Evolutionary conservation across 2,797 vertebrate species (phyloP), one percentile per base, ranked within the genome.

Genomic region (Taenioides sp.): DNA sequence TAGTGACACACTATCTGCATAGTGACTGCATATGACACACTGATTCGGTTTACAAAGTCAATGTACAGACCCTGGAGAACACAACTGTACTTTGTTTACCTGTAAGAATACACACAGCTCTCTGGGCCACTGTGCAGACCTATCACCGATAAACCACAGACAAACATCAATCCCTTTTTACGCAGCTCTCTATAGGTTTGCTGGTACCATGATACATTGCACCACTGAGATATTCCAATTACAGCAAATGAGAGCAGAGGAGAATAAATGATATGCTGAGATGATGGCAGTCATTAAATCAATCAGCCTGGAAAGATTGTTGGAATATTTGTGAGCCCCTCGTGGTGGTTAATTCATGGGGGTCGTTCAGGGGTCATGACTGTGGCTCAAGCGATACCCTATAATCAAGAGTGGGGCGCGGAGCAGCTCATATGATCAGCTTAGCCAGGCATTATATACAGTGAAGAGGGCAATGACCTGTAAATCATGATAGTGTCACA

Each of bases 291-390:
- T 52, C 76, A 65, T 84, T 88, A 87, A 92, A 92, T 92, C 83
- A 89, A 83, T 81, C 82, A 87, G 78, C 40, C 65, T 16, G 9
- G 76, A 76, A 73, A 82, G 82, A 90, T 85, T 60, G 31, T 88
- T 84, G 78, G 79, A 89, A 40, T 22, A 82, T 88, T 82, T 74
- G 73, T 34, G 16, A 86, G 76, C 77, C 66, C n/a, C 76, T 80
- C 74, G 61, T 86, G 86, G 72, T 71, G 86, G 71, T 71, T 92
- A 82, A 88, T 88, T 91, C 90, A 91, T 87, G n/a, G 77, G 79
- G 87, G 86, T 89, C 78, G 65, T 71, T 16, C 68, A 2, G 54
- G 80, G 88, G 88, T 89, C 89, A 92, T 49, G 86, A 84, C 74
- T 76, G 59, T 65, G 73, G 72, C 77, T 80, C 81, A 76, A 65